These are phyloP conservation scores for Chesias legatella DNA, from an alignment of 2,888 invertebrate genomes.

Conservation along the genomic window DNA sequence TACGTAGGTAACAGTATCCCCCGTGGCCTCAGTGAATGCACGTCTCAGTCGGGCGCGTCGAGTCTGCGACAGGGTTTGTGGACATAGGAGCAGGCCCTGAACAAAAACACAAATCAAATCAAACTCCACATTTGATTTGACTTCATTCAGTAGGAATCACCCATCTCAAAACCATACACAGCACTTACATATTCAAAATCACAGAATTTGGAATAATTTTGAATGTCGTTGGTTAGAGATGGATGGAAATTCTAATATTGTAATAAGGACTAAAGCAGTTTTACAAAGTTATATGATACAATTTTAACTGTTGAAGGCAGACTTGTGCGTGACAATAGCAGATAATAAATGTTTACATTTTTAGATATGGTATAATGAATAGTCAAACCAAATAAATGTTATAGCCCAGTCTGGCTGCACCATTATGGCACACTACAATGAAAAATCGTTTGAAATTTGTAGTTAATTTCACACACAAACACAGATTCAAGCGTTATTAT, in stretches of 20 bases:
- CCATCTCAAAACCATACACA: constrained; percentile 64
- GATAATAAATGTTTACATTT: too few species aligned
- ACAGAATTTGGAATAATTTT: constrained; percentile 33
- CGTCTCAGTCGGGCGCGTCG: constrained; percentile 91
- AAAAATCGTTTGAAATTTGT: too few species aligned
- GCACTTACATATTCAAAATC: constrained; percentile 58
- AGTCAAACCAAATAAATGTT: too few species aligned
- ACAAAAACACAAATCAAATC: constrained; percentile 69
- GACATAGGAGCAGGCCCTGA: constrained; percentile 93
- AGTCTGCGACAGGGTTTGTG: constrained; percentile 93
- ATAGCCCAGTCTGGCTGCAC: too few species aligned
- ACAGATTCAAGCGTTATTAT: too few species aligned
- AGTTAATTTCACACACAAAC: too few species aligned
- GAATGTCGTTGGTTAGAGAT: background rate
- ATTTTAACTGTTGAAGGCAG: background rate
- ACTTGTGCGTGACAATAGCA: too few species aligned
- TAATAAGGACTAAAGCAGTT: constrained; percentile 13
- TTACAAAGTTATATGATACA: background rate
- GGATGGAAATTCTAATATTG: background rate
- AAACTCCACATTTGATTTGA: constrained; percentile 57
- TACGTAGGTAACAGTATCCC: constrained; percentile 92
- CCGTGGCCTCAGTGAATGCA: constrained; percentile 94
- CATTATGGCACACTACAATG: too few species aligned
- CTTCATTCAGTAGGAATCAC: constrained; percentile 46
- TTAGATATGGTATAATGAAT: too few species aligned